Percentiles rank a stretch among this genome's conserved stretches.
These are phyloP conservation scores for Stenolophus ochropezus DNA, from an alignment of 2,888 invertebrate genomes.

Conservation along the genomic window DNA sequence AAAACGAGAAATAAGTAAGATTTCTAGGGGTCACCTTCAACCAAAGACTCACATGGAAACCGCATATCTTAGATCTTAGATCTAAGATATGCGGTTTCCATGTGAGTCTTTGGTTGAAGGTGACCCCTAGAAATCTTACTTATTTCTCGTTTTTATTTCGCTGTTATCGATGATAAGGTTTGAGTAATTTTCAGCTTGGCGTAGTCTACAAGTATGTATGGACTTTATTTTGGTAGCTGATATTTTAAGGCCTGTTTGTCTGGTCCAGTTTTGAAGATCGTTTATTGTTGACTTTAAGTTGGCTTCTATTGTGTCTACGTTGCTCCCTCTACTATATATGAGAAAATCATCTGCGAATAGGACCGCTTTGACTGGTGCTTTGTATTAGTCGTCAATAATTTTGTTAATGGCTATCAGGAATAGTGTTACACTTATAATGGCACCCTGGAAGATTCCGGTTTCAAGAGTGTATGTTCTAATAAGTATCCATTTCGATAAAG, in stretches of 20 bases:
- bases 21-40: conserved; percentile 61
- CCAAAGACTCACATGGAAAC: conserved; percentile 58
- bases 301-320: conserved; percentile 26
- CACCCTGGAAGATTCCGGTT: too few relatives aligned
- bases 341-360: background rate
- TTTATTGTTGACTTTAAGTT: conserved; percentile 55
- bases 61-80: conserved; percentile 54
- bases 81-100: conserved; percentile 60
- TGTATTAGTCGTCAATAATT: background rate
- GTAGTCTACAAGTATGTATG: conserved; percentile 38
- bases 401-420: conserved; percentile 59
- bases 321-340: conserved; percentile 53
- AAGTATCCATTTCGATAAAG: conserved; percentile 1
- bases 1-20: conserved; percentile 19
- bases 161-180: conserved; percentile 32
- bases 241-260: conserved; percentile 55
- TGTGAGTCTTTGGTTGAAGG: conserved; percentile 59
- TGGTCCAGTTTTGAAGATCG: conserved; percentile 30
- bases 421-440: conserved; percentile 56
- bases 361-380: background rate
- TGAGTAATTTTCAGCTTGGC: background rate
- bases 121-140: conserved; percentile 60
- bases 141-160: background rate
- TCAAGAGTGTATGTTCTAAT: too few relatives aligned
- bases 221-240: conserved; percentile 51